These are phyloP conservation scores for Eupithecia subfuscata DNA, from an alignment of 2,888 invertebrate species.

Conservation along the genomic window DNA sequence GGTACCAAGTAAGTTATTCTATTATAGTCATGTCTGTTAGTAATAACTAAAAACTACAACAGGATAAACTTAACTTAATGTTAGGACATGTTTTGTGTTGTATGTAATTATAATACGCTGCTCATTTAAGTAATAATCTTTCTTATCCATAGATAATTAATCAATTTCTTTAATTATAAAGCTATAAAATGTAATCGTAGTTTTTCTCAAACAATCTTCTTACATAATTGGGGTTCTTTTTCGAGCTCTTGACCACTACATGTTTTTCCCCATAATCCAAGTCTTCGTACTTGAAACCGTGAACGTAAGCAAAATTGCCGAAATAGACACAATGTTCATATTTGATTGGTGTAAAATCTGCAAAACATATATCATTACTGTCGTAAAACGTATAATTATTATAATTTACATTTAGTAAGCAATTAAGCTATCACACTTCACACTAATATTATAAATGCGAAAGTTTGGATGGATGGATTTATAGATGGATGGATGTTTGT, in stretches of 20 bases:
- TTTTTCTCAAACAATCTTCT: conserved; percentile 27
- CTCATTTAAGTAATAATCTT: background rate
- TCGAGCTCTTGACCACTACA: conserved; percentile 52
- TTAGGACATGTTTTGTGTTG: background rate
- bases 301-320: conserved; percentile 77
- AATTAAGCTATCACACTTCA: too few relatives aligned
- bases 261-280: conserved; percentile 71
- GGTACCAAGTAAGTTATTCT: background rate
- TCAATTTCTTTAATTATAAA: conserved; percentile 19
- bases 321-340: conserved; percentile 73
- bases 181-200: background rate
- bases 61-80: background rate
- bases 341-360: conserved; percentile 63
- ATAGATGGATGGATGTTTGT: too few relatives aligned
- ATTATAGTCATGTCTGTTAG: background rate
- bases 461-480: too few relatives aligned
- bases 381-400: background rate
- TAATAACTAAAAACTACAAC: background rate
- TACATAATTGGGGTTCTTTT: conserved; percentile 70
- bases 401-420: too few relatives aligned
- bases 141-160: background rate
- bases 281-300: conserved; percentile 71
- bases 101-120: background rate
- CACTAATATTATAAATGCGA: too few relatives aligned
- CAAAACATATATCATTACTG: conserved; percentile 2